Conservation (phyloP, 1,140 invertebrate genomes). For the Pseudoatta argentina region DNA sequence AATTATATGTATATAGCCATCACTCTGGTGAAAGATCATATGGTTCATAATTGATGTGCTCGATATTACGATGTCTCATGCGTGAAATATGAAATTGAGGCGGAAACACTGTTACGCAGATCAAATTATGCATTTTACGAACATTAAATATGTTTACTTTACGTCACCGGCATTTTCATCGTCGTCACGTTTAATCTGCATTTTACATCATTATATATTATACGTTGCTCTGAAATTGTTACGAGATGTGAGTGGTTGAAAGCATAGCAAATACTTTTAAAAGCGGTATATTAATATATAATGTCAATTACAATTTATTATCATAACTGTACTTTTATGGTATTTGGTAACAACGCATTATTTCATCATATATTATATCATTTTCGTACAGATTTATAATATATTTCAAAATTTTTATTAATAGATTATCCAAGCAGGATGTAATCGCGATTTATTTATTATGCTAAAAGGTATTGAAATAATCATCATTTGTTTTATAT, state of each 20-base stretch:
- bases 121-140: conserved; percentile 48
- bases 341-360: not conserved
- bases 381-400: conserved; percentile 13
- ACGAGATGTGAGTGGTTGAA: conserved; percentile 14
- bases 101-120: conserved; percentile 18
- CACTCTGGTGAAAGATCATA: conserved; percentile 10
- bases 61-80: conserved; percentile 32
- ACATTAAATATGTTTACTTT: conserved; percentile 54
- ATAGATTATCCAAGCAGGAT: not conserved
- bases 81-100: conserved; percentile 40
- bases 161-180: conserved; percentile 33
- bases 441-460: not conserved
- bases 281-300: conserved; percentile 34
- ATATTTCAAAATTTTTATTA: conserved; percentile 2
- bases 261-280: conserved; percentile 29
- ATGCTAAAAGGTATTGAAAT: not conserved
- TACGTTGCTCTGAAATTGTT: conserved; percentile 34
- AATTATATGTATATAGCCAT: conserved; percentile 9
- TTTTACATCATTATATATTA: conserved; percentile 37
- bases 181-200: conserved; percentile 32
- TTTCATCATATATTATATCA: not conserved
- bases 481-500: not conserved
- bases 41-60: conserved; percentile 28
- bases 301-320: conserved; percentile 31
- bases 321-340: not conserved